A percentile compares a stretch with the other conserved stretches of the same genome.
Evolutionary conservation across 2,113 vertebrate genomes (phyloP).

Genomic region (Setophaga coronata): DNA sequence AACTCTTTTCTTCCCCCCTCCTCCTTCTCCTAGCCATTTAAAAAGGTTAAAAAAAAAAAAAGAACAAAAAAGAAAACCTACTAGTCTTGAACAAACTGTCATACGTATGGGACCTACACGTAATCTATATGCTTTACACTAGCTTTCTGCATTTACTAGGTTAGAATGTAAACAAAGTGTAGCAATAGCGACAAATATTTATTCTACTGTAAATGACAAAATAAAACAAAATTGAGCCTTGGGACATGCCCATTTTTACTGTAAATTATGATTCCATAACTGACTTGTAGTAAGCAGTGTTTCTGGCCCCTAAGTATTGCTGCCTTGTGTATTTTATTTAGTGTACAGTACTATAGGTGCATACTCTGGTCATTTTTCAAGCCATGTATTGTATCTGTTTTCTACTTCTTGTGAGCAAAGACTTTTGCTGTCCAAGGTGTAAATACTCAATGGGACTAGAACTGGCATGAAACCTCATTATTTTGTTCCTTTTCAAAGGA

Average conservation of each 20-base stretch:
- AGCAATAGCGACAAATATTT: conserved; percentile 99
- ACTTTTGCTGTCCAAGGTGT: conserved; percentile 93
- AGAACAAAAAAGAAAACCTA: conserved; percentile 80
- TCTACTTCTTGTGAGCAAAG: conserved; percentile 88
- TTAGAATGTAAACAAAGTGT: conserved; percentile 99
- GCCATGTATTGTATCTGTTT: conserved; percentile 88
- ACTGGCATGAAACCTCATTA: conserved; percentile 90
- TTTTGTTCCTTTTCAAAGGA: conserved; percentile 71
- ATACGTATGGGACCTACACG: conserved; percentile 99
- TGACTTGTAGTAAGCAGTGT: conserved; percentile 94
- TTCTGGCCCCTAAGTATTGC: conserved; percentile 89
- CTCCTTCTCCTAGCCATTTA: conserved; percentile 75
- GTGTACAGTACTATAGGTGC: conserved; percentile 91
- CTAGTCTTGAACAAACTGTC: conserved; percentile 99
- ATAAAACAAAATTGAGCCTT: conserved; percentile 96
- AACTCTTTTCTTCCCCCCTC: conserved; percentile 51
- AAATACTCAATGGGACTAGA: conserved; percentile 91
- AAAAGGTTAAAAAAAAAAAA: conserved; percentile 74
- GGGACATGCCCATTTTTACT: conserved; percentile 97
- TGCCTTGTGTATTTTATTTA: conserved; percentile 89
- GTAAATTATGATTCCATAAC: conserved; percentile 99
- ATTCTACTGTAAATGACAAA: conserved; percentile 99
- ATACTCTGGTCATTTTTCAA: conserved; percentile 83
- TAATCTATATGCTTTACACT: conserved; percentile 99
- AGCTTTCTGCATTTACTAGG: conserved; percentile 95